Percentiles rank a stretch among this genome's conserved stretches.
phyloP scores from a whole-genome alignment of 2,888 invertebrate species.

The Drosophila pseudotalamancana region DNA sequence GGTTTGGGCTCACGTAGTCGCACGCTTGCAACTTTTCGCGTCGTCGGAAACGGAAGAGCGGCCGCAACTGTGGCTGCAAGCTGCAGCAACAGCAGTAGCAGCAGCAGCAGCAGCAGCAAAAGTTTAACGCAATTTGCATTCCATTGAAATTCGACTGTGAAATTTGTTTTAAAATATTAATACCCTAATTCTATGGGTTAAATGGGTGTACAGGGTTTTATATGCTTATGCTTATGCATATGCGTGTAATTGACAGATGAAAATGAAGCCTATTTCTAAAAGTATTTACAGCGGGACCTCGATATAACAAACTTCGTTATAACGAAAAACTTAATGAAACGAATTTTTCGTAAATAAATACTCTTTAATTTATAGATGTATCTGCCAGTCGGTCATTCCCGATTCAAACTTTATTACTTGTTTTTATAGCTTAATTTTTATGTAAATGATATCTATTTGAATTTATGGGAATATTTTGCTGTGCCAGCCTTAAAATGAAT shows the following conservation, averaged over 20 bases:
- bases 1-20: slow-evolving; percentile 53
- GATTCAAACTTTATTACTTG: no score
- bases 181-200: no score
- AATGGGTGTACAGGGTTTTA: no score
- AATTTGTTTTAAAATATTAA: neutral
- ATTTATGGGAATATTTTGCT: neutral
- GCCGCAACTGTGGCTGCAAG: slow-evolving; percentile 7
- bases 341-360: no score
- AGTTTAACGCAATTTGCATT: slow-evolving; percentile 66
- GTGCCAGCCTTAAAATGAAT: slow-evolving; percentile 6
- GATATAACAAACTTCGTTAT: no score
- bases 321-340: no score
- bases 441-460: neutral
- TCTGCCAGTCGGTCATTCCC: no score
- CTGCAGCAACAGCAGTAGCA: slow-evolving; percentile 15
- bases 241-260: no score
- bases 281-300: no score
- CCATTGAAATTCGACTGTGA: slow-evolving; percentile 54
- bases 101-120: slow-evolving; percentile 18
- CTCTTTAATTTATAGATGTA: no score
- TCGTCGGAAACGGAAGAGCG: slow-evolving; percentile 62
- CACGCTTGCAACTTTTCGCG: slow-evolving; percentile 56
- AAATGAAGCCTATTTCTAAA: no score
- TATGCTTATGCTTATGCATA: no score
- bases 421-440: slow-evolving; percentile 9